Evolutionary conservation across 2,797 vertebrate genomes (phyloP), one percentile per base, ranked within the genome.

Genomic region (Intellagama lesueurii): DNA sequence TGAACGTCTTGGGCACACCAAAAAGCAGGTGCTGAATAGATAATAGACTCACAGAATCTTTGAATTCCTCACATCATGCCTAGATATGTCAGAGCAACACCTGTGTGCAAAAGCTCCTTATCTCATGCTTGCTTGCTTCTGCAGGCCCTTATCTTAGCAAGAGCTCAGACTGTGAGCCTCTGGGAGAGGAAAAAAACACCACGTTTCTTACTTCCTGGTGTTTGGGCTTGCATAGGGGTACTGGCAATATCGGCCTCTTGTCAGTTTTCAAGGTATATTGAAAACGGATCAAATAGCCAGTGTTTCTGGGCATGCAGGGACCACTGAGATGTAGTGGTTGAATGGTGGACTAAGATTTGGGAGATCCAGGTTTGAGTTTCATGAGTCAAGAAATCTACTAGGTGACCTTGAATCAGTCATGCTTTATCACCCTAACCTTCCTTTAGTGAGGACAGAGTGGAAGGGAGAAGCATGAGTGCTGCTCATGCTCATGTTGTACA

Each of bases 11-110:
- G 85, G 83, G 66, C 89, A 78, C 2, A 85, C 85, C 0, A n/a
- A 64, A 86, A 85, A 87, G 69, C 81, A 24, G 87, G n/a, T 7
- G 32, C 19, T 70, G 85, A 79, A 16, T 22, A 0, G 7, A 83
- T 88, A 90, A 70, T 47, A 77, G 17, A 47, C 52, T 7, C 4
- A 52, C 0, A 14, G 1, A 56, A 66, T 60, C 79, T 80, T 75
- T 0, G 0, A 83, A 66, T 0, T 0, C 70, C 1, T 79, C 85
- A 81, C 0, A 1, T 24, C 11, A 28, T 0, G 16, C 22, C 1
- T 89, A 90, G 92, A 93, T 89, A 92, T 79, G 85, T 92, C 88
- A 91, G 90, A 90, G 47, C 56, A 56, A 35, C 32, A 80, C 84
- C 79, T 85, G 14, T 87, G 70, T 85, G 86, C 78, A 89, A 87